Evolutionary conservation across 2,113 vertebrate species (phyloP), one percentile per base, ranked within the genome.

Genomic region (Bujurquina vittata): DNA sequence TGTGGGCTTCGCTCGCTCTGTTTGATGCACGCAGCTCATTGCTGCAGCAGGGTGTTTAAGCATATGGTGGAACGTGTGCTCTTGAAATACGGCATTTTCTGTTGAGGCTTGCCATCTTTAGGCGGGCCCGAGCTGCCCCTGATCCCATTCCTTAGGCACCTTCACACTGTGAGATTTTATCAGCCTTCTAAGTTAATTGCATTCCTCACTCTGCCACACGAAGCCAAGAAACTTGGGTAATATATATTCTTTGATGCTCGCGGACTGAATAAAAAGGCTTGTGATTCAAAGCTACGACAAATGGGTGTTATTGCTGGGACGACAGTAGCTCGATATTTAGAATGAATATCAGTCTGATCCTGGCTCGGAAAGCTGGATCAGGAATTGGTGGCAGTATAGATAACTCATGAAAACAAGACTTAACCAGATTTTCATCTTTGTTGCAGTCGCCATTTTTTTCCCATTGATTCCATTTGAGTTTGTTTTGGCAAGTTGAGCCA

Each of bases 21-120:
- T 54, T 54, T 72, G 67, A 72, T 12, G 20, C 65, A 31, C n/a
- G 67, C 67, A 52, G 18, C 43, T 72, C 67, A 72, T n/a, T 72
- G 67, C 67, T 33, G 26, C 17, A 72, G 26, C 4, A 54, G 26
- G 23, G 29, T 0, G 49, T 69, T 69, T 26, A 33, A 54, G 46
- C 20, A 20, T 54, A 72, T 17, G 18, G 46, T 54, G 10, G 46
- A 54, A 72, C 33, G 54, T 72, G 67, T 2, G 0, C 3, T 54
- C 46, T 49, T 2, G 0, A 72, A 72, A 72, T 72, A 5, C 46
- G n/a, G n/a, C 17, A 33, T 72, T 72, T 72, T 72, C 26, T 52
- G 54, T 33, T 54, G 67, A 18, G 67, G 26, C 6, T 33, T 33
- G 6, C 20, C 26, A 72, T 31, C 46, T 72, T 54, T 31, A 23